Evolutionary conservation across 2,113 vertebrate species (phyloP), one percentile per base, ranked within the genome.

Genomic region (Platichthys stellatus): DNA sequence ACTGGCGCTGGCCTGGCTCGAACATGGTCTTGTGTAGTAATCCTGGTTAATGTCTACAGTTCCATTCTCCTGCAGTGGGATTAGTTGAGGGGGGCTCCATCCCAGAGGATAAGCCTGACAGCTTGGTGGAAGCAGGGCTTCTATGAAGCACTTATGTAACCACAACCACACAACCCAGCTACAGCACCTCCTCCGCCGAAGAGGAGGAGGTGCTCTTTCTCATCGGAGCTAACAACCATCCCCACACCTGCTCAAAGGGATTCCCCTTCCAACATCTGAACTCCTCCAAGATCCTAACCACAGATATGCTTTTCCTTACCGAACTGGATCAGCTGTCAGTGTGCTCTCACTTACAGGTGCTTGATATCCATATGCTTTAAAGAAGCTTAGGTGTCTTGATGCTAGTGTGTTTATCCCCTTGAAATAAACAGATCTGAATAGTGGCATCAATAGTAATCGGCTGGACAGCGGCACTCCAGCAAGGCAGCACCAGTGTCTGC

Each of bases 31-130:
- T 80, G 82, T 75, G 86, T 90, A 78, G 90, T 93, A 93, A 93
- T 93, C 92, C 93, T 66, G 81, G 88, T 92, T 93, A 89, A 92
- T 93, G 87, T 93, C 88, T 92, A 88, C 86, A 93, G 81, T 89
- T 92, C 90, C 88, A 91, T 93, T 91, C 90, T 92, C 86, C 87
- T 88, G 74, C 86, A 68, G 85, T 69, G 81, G 85, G 92, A 93
- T 93, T 92, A 92, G 91, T 73, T 82, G 85, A 81, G 17, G 59
- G 88, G 82, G 76, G 88, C 92, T 92, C 86, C 88, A 90, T 92
- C 89, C 91, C 86, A 65, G 82, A 83, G 90, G 91, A 92, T 93
- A 89, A 90, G 89, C 85, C 70, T 80, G 87, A 86, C 87, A 87
- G 87, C 87, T 82, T 61, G 72, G 84, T 86, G 69, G 86, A 83